Percentiles rank a stretch among this genome's conserved stretches.
phyloP scores from a whole-genome alignment of 2,888 invertebrate species.

The Tupiocoris notatus region DNA sequence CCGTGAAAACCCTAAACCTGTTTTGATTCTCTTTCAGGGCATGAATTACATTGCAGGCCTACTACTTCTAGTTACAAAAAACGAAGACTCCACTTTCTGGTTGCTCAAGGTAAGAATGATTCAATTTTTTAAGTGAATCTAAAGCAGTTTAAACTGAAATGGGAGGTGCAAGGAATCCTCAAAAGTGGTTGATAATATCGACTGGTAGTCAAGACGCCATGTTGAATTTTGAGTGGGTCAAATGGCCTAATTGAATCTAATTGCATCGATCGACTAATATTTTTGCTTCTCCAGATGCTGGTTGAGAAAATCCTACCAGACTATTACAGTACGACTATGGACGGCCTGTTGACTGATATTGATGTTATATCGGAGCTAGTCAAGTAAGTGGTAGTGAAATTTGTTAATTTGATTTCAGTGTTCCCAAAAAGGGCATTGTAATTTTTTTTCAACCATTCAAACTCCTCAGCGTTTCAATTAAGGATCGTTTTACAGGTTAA shows the following conservation, averaged over 20 bases:
- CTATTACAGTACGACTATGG: constrained; percentile 88
- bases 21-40: constrained; percentile 63
- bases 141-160: too few species aligned
- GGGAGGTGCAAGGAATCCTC: too few species aligned
- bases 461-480: background rate
- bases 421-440: too few species aligned
- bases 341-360: constrained; percentile 82
- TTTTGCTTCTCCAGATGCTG: constrained; percentile 54
- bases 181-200: too few species aligned
- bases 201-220: too few species aligned
- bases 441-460: too few species aligned
- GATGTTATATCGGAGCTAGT: constrained; percentile 86
- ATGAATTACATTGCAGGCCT: constrained; percentile 89
- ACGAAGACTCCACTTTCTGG: constrained; percentile 92
- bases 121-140: background rate
- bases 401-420: too few species aligned
- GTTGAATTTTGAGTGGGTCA: too few species aligned
- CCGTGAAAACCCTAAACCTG: too few species aligned
- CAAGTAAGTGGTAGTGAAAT: too few species aligned
- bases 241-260: too few species aligned
- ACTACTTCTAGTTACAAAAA: constrained; percentile 79
- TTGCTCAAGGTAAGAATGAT: constrained; percentile 70
- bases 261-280: too few species aligned
- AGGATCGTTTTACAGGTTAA: constrained; percentile 58
- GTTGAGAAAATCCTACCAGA: constrained; percentile 81